Conservation (phyloP, 2,797 vertebrate species). For the Hoplostethus atlanticus region DNA sequence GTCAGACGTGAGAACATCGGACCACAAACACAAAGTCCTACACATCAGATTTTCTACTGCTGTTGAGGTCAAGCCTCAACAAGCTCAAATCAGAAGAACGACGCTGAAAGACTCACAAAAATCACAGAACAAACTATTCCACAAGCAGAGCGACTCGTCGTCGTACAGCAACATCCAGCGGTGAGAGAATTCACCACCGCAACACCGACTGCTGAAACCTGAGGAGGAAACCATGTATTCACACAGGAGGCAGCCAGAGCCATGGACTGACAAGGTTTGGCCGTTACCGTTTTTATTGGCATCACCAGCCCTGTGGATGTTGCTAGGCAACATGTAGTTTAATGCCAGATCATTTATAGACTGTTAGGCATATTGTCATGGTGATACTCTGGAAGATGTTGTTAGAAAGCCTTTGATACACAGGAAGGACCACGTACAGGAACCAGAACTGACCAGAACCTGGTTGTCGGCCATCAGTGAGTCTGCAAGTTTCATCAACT, state of each 20-base stretch:
- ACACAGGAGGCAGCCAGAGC: neutral
- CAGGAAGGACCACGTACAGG: conserved; percentile 31
- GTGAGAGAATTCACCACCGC: no score
- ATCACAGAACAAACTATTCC: neutral
- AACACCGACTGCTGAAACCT: neutral
- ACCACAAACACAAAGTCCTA: no score
- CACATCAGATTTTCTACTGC: neutral
- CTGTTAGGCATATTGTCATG: neutral
- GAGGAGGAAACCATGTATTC: conserved; percentile 17
- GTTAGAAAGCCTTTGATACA: conserved; percentile 9
- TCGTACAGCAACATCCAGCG: neutral
- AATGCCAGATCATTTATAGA: conserved; percentile 44
- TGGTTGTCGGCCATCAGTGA: no score
- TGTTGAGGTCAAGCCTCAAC: neutral
- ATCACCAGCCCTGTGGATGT: conserved; percentile 22
- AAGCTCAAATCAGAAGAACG: neutral
- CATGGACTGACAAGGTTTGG: no score
- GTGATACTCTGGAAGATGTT: neutral
- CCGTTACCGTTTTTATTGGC: neutral
- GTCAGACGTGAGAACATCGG: no score
- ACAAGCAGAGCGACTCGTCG: conserved; percentile 5
- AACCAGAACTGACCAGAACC: no score
- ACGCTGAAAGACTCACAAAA: no score
- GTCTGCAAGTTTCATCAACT: no score
- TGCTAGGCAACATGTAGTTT: conserved; percentile 37